These are phyloP conservation scores for Meiosimyza platycephala DNA, from an alignment of 2,888 invertebrate species.

Conservation along the genomic window DNA sequence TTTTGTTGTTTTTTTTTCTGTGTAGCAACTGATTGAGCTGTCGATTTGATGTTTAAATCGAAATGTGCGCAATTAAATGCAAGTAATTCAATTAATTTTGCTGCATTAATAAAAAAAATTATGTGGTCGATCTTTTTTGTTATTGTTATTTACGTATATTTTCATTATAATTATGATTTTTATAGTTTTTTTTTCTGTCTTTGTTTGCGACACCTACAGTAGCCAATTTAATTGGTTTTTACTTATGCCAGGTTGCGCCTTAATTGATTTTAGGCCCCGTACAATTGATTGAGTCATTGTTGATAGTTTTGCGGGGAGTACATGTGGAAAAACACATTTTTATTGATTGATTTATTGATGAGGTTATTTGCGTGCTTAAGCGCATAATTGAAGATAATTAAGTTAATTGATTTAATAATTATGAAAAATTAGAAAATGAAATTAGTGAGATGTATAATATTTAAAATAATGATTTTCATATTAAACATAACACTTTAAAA, in stretches of 20 bases:
- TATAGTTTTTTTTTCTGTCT: constrained; percentile 1
- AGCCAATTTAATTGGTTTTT: constrained; percentile 41
- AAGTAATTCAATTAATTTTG: constrained; percentile 46
- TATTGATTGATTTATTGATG: constrained; percentile 7
- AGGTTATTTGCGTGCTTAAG: constrained; percentile 4
- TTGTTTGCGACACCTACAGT: constrained; percentile 30
- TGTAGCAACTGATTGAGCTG: constrained; percentile 20
- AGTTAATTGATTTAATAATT: constrained; percentile 8
- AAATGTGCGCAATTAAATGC: constrained; percentile 34
- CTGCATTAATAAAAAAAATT: not conserved
- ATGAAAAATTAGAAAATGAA: too few species aligned
- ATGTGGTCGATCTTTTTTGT: constrained; percentile 8
- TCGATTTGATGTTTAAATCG: constrained; percentile 17
- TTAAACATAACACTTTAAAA: too few species aligned
- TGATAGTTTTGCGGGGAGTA: not conserved
- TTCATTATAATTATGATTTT: not conserved
- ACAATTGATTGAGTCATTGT: constrained; percentile 15
- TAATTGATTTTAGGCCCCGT: constrained; percentile 38
- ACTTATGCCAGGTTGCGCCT: constrained; percentile 29
- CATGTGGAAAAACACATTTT: not conserved
- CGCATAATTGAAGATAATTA: constrained; percentile 15
- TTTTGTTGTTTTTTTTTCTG: constrained; percentile 17
- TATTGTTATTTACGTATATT: not conserved
- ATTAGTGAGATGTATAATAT: too few species aligned
- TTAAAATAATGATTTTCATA: too few species aligned